Conservation (phyloP, 2,113 vertebrate species). For the Gnathonemus longibarbis region DNA sequence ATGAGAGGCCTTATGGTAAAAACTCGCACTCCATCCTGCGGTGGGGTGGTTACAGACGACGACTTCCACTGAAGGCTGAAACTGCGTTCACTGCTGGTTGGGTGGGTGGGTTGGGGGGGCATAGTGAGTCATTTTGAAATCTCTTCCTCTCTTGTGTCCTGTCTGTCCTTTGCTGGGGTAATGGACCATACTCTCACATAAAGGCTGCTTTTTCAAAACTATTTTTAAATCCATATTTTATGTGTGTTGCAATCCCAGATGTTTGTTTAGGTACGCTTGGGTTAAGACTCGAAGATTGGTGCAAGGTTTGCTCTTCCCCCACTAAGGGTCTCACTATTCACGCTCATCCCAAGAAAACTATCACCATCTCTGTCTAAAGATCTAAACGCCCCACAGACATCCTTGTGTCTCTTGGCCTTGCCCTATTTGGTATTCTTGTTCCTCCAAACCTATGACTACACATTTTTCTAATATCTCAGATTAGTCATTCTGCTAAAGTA, state of each 20-base stretch:
- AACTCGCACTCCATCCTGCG: constrained; percentile 44
- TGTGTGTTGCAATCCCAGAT: not conserved
- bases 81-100: not conserved
- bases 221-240: not conserved
- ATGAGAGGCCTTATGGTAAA: constrained; percentile 47
- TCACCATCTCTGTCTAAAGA: not conserved
- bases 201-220: not conserved
- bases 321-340: not conserved
- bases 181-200: not conserved
- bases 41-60: constrained; percentile 32
- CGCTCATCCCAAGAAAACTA: not conserved
- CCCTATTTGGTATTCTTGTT: not conserved
- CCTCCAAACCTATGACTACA: not conserved
- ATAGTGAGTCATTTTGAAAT: not conserved
- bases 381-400: not conserved
- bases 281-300: not conserved
- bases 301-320: not conserved
- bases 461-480: not conserved
- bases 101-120: not conserved
- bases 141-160: constrained; percentile 6
- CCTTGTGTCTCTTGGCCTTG: not conserved
- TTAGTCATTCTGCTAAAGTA: not conserved
- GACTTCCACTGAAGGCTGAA: not conserved
- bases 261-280: not conserved
- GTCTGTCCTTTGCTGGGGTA: not conserved